Evolutionary conservation across 2,888 invertebrate species (phyloP).

Genomic region (Cataglyphis livida): DNA sequence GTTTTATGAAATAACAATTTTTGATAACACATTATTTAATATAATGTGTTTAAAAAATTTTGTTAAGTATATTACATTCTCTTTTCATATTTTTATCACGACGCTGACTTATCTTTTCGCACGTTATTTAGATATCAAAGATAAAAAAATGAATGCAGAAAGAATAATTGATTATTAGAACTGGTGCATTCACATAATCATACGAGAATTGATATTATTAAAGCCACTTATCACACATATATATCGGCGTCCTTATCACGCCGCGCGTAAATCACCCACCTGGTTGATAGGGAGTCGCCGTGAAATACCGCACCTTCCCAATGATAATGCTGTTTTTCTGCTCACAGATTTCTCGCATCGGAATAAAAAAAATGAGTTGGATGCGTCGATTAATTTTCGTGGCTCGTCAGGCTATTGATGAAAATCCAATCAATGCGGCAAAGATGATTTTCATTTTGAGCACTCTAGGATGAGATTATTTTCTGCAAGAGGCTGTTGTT

Average conservation of each 20-base stretch:
- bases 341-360: conserved; percentile 1
- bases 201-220: conserved; percentile 38
- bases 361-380: background rate
- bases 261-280: conserved; percentile 58
- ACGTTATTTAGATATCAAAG: background rate
- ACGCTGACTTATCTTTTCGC: background rate
- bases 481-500: background rate
- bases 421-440: background rate
- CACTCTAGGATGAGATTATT: background rate
- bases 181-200: background rate
- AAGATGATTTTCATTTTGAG: background rate
- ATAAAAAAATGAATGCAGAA: background rate
- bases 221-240: conserved; percentile 14
- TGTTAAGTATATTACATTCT: background rate
- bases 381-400: conserved; percentile 26
- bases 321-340: conserved; percentile 26
- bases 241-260: conserved; percentile 25
- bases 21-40: background rate
- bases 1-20: background rate
- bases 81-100: background rate
- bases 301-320: conserved; percentile 61
- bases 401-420: conserved; percentile 46
- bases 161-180: background rate
- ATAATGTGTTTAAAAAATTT: background rate
- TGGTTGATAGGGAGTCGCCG: conserved; percentile 67